Percentiles rank a stretch among this genome's conserved stretches.
Evolutionary conservation across 2,888 invertebrate species (phyloP).

Genomic region (Epirrhoe tristata): DNA sequence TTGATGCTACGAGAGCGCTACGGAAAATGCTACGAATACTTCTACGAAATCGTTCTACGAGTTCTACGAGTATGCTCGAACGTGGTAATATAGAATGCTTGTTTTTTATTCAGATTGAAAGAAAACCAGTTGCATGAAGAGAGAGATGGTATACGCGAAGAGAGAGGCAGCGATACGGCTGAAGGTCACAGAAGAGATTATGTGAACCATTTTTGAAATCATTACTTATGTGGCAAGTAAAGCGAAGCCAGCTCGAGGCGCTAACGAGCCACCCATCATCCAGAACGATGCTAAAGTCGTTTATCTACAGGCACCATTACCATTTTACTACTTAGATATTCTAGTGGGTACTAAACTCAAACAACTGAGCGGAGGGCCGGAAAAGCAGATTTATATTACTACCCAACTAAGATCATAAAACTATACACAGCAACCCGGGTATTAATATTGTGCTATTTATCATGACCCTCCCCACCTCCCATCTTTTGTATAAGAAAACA

Average conservation of each 20-base stretch:
- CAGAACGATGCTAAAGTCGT: constrained; percentile 44
- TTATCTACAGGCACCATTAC: constrained; percentile 42
- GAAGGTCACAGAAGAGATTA: background rate
- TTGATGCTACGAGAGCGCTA: too few species aligned
- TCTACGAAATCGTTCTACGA: too few species aligned
- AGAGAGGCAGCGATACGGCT: background rate
- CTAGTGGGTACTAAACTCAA: constrained; percentile 56
- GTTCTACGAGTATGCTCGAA: too few species aligned
- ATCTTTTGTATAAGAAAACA: constrained; percentile 83
- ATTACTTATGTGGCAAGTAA: constrained; percentile 1
- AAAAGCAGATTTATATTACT: constrained; percentile 82
- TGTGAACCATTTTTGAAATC: constrained; percentile 2
- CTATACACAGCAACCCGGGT: constrained; percentile 77
- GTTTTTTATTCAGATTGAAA: background rate
- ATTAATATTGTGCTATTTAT: constrained; percentile 83
- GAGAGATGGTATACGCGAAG: background rate
- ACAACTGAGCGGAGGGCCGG: constrained; percentile 66
- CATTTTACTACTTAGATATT: constrained; percentile 47
- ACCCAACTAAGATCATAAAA: constrained; percentile 85
- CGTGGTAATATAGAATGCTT: background rate
- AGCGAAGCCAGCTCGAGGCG: constrained; percentile 14
- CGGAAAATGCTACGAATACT: too few species aligned
- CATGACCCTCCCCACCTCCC: constrained; percentile 72
- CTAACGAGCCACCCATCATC: constrained; percentile 37
- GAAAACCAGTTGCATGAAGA: background rate